Conservation (phyloP, 2,113 vertebrate genomes). For the Sebastes fasciatus region DNA sequence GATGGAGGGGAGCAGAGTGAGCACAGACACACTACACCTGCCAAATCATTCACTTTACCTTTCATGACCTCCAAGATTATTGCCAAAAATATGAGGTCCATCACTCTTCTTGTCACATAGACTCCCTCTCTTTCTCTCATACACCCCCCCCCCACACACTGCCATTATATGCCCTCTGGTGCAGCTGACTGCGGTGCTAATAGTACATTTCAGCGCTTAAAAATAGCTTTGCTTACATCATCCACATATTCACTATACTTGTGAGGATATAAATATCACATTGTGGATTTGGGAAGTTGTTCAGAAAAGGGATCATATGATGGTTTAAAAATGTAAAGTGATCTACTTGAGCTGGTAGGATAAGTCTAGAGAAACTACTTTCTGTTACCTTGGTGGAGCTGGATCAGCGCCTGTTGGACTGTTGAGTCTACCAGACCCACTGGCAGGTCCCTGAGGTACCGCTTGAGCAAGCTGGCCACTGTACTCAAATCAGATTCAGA, state of each 20-base stretch:
- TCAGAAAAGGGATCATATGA: not conserved
- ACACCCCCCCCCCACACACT: not conserved
- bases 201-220: conserved; percentile 24
- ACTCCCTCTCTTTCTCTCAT: not conserved
- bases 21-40: conserved; percentile 15
- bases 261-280: conserved; percentile 2
- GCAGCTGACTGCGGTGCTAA: conserved; percentile 4
- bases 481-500: conserved; percentile 85
- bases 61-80: conserved; percentile 27
- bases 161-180: conserved; percentile 1
- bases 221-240: conserved; percentile 32
- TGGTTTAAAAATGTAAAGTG: not conserved
- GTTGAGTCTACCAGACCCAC: conserved; percentile 86
- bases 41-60: conserved; percentile 36
- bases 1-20: not conserved
- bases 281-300: not conserved
- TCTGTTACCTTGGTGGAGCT: conserved; percentile 87
- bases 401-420: conserved; percentile 85
- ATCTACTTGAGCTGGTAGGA: not conserved
- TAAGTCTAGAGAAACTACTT: not conserved
- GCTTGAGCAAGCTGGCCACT: conserved; percentile 92
- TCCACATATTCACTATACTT: conserved; percentile 39
- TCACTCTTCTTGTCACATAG: not conserved
- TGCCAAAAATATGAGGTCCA: conserved; percentile 21
- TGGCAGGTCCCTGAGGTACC: conserved; percentile 91